These are phyloP conservation scores for Pteronotus mesoamericanus DNA, from an alignment of 2,797 vertebrate genomes.

Conservation along the genomic window DNA sequence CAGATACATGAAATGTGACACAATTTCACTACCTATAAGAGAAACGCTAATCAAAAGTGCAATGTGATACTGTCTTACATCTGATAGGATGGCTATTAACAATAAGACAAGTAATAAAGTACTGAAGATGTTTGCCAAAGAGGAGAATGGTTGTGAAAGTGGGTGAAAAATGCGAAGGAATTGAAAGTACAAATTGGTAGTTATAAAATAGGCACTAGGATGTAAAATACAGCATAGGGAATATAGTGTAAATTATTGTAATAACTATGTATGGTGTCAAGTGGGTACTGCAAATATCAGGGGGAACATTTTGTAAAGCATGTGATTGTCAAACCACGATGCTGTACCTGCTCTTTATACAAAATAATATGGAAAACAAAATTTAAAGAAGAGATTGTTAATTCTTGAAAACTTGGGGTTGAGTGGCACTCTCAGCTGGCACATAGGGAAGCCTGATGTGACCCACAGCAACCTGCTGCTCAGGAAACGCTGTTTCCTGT, in stretches of 20 bases:
- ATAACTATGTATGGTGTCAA: not conserved
- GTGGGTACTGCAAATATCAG: not conserved
- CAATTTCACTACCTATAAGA: not conserved
- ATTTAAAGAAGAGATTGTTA: not conserved
- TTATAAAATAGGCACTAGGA: not conserved
- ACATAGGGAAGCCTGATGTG: not conserved
- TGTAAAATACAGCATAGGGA: not conserved
- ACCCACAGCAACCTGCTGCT: no score
- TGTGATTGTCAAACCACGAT: not conserved
- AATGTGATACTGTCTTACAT: no score
- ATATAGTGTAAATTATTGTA: not conserved
- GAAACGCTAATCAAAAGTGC: not conserved
- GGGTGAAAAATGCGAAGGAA: not conserved
- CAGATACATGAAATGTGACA: no score
- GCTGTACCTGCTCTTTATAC: not conserved
- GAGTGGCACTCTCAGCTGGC: not conserved
- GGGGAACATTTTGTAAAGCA: not conserved
- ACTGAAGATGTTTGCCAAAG: not conserved
- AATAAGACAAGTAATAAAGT: no score
- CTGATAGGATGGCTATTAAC: no score
- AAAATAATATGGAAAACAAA: not conserved
- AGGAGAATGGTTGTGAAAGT: not conserved
- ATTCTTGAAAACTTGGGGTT: not conserved
- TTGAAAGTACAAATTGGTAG: not conserved
- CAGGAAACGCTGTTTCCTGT: not conserved